Percentiles rank a stretch among this genome's conserved stretches.
phyloP scores from a whole-genome alignment of 2,888 invertebrate genomes.

The Nymphalis c-album region DNA sequence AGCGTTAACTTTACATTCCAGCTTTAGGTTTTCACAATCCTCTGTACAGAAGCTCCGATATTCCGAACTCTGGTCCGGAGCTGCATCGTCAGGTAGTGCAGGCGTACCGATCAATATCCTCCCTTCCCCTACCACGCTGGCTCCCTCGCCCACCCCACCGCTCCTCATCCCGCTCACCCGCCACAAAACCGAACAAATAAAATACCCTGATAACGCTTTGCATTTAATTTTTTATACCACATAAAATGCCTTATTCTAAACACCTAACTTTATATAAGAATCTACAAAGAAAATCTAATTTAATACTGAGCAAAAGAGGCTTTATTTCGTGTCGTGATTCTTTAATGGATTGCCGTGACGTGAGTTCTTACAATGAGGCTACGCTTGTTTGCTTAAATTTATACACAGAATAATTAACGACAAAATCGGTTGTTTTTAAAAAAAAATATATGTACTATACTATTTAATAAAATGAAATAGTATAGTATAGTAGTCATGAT shows the following conservation, averaged over 20 bases:
- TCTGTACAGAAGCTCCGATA: slow-evolving; percentile 31
- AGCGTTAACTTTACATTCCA: slow-evolving; percentile 9
- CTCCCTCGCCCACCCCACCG: slow-evolving; percentile 26
- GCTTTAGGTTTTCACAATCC: slow-evolving; percentile 21
- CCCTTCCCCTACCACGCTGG: slow-evolving; percentile 42
- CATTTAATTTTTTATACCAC: slow-evolving; percentile 28
- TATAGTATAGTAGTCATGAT: no score
- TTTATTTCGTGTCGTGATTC: neutral
- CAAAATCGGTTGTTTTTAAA: no score
- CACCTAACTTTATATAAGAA: slow-evolving; percentile 1
- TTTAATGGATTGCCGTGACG: neutral
- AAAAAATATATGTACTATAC: no score
- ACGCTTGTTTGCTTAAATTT: no score
- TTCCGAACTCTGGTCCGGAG: slow-evolving; percentile 36
- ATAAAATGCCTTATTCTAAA: slow-evolving; percentile 9
- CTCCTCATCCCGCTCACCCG: slow-evolving; percentile 37
- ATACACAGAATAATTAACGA: no score
- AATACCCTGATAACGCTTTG: slow-evolving; percentile 36
- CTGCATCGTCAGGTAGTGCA: slow-evolving; percentile 69
- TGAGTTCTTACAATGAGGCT: neutral
- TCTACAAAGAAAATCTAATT: slow-evolving; percentile 1
- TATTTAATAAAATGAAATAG: no score
- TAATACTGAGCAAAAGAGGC: slow-evolving; percentile 10
- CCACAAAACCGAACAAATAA: slow-evolving; percentile 39
- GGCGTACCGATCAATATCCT: slow-evolving; percentile 64